phyloP scores from a whole-genome alignment of 2,113 vertebrate species.

The Pardalotus punctatus region DNA sequence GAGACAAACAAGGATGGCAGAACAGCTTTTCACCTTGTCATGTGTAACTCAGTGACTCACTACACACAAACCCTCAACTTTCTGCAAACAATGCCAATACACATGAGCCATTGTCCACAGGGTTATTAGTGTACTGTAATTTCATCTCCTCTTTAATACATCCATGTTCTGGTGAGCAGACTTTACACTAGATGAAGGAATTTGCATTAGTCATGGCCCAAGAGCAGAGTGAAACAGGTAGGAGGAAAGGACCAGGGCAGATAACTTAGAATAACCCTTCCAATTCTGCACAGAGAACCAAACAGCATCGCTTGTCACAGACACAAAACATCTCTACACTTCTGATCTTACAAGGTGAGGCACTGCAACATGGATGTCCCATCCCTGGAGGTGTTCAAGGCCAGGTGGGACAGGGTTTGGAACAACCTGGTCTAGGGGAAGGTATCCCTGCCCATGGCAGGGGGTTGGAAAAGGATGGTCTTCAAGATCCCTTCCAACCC shows the following conservation, averaged over 20 bases:
- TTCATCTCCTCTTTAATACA: neutral
- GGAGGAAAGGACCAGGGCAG: neutral
- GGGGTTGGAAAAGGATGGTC: neutral
- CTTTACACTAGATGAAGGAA: neutral
- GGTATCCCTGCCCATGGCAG: neutral
- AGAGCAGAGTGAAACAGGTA: neutral
- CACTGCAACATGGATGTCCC: neutral
- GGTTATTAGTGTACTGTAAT: neutral
- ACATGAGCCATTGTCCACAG: neutral
- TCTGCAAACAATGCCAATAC: conserved; percentile 7
- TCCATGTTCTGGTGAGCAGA: neutral
- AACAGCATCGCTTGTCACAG: neutral
- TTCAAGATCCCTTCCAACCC: neutral
- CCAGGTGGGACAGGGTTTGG: neutral
- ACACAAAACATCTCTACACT: neutral
- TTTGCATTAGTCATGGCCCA: neutral
- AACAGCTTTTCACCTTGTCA: neutral
- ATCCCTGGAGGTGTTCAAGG: neutral
- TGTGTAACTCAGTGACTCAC: neutral
- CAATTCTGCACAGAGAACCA: neutral
- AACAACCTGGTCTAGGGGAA: neutral
- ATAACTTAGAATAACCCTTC: neutral
- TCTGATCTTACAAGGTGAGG: neutral
- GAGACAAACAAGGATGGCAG: neutral
- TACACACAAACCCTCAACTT: neutral